phyloP scores from a whole-genome alignment of 2,113 vertebrate species.

The Rhinoderma darwinii region DNA sequence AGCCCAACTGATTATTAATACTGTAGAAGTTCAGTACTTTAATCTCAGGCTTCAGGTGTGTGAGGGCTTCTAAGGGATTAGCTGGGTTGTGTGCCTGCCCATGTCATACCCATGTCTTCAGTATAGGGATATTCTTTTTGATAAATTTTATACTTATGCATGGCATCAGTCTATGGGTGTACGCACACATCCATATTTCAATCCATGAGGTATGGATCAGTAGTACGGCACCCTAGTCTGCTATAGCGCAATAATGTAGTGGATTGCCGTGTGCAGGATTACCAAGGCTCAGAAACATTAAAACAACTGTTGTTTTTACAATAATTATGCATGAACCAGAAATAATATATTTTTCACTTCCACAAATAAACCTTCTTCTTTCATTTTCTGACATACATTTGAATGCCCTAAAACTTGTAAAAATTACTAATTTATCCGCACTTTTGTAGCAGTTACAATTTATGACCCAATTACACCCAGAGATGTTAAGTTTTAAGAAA shows the following conservation, averaged over 20 bases:
- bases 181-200: background rate
- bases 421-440: conserved; percentile 66
- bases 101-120: background rate
- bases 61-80: no score
- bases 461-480: conserved; percentile 74
- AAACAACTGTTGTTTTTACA: conserved; percentile 51
- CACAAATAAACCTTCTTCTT: conserved; percentile 64
- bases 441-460: conserved; percentile 70
- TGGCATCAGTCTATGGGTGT: background rate
- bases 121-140: background rate
- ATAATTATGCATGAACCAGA: conserved; percentile 64
- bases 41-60: no score
- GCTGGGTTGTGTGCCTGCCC: no score
- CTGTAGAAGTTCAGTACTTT: no score
- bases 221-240: no score
- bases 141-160: background rate
- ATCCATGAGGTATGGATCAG: background rate
- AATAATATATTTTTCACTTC: conserved; percentile 66
- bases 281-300: no score
- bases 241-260: background rate
- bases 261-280: background rate
- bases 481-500: conserved; percentile 67
- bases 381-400: conserved; percentile 69
- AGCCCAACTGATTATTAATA: no score
- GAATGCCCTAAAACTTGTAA: conserved; percentile 71